Base-by-base conservation (phyloP, 2,888 invertebrate genomes). In the Drosophila tripunctata region DNA sequence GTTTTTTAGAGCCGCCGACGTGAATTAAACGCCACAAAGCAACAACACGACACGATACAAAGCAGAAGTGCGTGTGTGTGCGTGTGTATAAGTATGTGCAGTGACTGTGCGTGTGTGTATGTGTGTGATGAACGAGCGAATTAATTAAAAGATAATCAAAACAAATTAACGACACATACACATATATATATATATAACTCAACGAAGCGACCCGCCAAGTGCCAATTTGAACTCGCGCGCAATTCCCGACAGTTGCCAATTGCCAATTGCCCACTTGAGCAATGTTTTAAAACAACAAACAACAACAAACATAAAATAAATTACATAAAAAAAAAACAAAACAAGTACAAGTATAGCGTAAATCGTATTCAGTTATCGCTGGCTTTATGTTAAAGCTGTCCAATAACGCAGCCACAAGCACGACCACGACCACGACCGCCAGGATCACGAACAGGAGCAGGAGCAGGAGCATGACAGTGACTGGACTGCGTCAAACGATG, bases 401-500 rank as follows among this genome's bases (percentile, higher is more conserved):
- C 85, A 70, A 52, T 48, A 58, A 67, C 44, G 17, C 27, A 7
- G 61, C 47, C 66, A 54, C 51, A 52, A 66, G 57, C 52, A 52
- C 77, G 68, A 56, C 60, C 33, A 64, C 43, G 58, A 10, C 57
- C 45, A 22, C 52, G 14, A 17, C 44, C 15, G 22, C 40, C 15
- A 50, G 51, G 41, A 50, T 22, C 51, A 45, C 55, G 33, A 72
- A 3, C 30, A 56, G 33, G 55, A 71, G 17, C 44, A 61, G 76
- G 56, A 63, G 44, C 74, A 77, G 64, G 72, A 91, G 90, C 89
- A 92, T 94, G 90, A 93, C 94, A 86, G 93, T 93, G 83, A 94
- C 93, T 92, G 93, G 93, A 76, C 93, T 93, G 92, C 93, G 93
- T 78, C 91, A 90, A 91, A 93, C 93, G 72, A 94, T 94, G 87